Evolutionary conservation across 2,113 vertebrate genomes (phyloP).

Genomic region (Arenaria interpres): DNA sequence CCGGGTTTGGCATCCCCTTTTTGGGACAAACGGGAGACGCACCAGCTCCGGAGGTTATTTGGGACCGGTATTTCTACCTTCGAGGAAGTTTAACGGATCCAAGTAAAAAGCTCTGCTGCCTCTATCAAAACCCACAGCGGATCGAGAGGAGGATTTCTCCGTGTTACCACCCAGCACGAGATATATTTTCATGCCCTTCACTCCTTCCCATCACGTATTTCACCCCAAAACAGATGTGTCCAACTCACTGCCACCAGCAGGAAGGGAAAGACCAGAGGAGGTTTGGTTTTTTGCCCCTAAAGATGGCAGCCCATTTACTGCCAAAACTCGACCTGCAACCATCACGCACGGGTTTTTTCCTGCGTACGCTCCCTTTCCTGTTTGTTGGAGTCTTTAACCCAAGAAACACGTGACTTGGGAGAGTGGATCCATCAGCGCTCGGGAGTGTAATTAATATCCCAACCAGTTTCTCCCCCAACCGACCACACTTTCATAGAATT

Average conservation of each 20-base stretch:
- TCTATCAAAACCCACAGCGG: neutral
- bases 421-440: neutral
- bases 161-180: accelerated
- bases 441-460: accelerated
- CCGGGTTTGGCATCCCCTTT: neutral
- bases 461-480: too few relatives aligned
- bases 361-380: accelerated
- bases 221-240: neutral
- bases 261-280: neutral
- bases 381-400: neutral
- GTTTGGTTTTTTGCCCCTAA: neutral
- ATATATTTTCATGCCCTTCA: accelerated
- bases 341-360: neutral
- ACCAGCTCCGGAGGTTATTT: accelerated
- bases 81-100: too few relatives aligned
- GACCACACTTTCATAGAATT: too few relatives aligned
- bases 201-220: neutral
- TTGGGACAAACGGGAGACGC: accelerated
- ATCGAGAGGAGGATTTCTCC: accelerated
- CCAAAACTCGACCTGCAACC: accelerated
- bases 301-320: neutral
- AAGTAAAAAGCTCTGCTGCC: neutral
- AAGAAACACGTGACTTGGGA: neutral
- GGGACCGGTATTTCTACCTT: neutral
- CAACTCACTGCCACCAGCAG: neutral